phyloP scores from a whole-genome alignment of 1,140 invertebrate genomes.

The Charaxes varanes region DNA sequence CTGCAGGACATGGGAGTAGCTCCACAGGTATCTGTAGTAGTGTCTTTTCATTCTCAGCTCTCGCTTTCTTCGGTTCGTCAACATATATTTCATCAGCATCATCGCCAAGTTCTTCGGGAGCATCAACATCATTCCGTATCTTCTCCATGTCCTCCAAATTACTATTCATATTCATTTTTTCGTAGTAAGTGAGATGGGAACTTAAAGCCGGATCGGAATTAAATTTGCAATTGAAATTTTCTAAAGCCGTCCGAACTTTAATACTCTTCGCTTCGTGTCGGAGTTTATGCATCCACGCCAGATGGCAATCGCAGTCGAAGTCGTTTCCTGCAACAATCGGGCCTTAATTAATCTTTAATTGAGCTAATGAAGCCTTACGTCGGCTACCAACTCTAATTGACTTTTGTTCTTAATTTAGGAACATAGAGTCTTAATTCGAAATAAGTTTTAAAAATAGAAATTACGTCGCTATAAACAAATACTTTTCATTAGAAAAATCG shows the following conservation, averaged over 20 bases:
- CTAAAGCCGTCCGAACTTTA: slow-evolving; percentile 79
- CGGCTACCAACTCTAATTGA: slow-evolving; percentile 9
- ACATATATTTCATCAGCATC: slow-evolving; percentile 53
- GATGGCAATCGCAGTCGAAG: slow-evolving; percentile 85
- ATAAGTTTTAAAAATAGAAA: too few species aligned
- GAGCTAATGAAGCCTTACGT: slow-evolving; percentile 26
- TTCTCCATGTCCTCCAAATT: slow-evolving; percentile 43
- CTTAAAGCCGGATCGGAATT: slow-evolving; percentile 41
- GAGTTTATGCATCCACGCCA: slow-evolving; percentile 84
- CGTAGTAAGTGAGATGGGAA: slow-evolving; percentile 53
- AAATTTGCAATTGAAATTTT: slow-evolving; percentile 72
- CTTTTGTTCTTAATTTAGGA: slow-evolving; percentile 6
- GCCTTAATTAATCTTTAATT: slow-evolving; percentile 44
- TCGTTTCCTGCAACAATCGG: slow-evolving; percentile 79
- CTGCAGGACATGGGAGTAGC: slow-evolving; percentile 79
- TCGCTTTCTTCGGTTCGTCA: slow-evolving; percentile 52
- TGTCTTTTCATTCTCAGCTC: slow-evolving; percentile 53
- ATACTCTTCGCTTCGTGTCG: slow-evolving; percentile 82
- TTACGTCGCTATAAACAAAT: too few species aligned
- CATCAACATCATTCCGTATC: slow-evolving; percentile 40
- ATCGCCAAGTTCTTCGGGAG: slow-evolving; percentile 49
- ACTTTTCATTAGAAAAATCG: too few species aligned
- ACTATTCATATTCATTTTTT: slow-evolving; percentile 48
- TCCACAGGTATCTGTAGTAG: slow-evolving; percentile 79
- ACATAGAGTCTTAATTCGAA: too few species aligned